Evolutionary conservation across 2,797 vertebrate genomes (phyloP).

Genomic region (Anniella stebbinsi): DNA sequence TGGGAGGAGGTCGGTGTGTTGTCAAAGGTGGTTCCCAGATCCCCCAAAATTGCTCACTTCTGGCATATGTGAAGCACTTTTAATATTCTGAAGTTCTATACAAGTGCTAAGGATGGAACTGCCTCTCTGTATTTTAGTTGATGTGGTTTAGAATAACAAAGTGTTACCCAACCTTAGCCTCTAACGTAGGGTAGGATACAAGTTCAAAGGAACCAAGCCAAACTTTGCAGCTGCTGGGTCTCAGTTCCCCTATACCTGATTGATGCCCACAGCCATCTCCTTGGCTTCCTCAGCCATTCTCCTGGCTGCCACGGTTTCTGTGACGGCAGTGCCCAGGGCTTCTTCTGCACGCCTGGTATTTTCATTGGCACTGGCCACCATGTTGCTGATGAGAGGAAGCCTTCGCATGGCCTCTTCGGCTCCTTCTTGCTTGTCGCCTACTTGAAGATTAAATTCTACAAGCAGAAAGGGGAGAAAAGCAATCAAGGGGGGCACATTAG

Average conservation of each 20-base stretch:
- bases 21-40: no score
- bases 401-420: conserved; percentile 86
- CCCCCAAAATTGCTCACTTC: no score
- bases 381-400: conserved; percentile 83
- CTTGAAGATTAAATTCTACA: conserved; percentile 89
- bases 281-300: conserved; percentile 59
- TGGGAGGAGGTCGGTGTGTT: no score
- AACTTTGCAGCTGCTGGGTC: background rate
- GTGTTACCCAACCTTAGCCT: background rate
- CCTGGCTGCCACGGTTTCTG: conserved; percentile 68
- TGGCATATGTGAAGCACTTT: background rate
- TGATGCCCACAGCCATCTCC: conserved; percentile 70
- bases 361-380: conserved; percentile 79
- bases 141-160: background rate
- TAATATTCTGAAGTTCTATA: background rate
- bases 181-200: background rate
- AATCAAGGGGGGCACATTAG: background rate
- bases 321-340: conserved; percentile 73
- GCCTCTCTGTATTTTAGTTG: background rate
- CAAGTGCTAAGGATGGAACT: background rate
- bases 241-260: conserved; percentile 70
- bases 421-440: conserved; percentile 77
- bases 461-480: background rate
- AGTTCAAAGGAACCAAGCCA: background rate
- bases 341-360: conserved; percentile 77